These are phyloP conservation scores for Amiota minor DNA, from an alignment of 2,888 invertebrate genomes.

Conservation along the genomic window DNA sequence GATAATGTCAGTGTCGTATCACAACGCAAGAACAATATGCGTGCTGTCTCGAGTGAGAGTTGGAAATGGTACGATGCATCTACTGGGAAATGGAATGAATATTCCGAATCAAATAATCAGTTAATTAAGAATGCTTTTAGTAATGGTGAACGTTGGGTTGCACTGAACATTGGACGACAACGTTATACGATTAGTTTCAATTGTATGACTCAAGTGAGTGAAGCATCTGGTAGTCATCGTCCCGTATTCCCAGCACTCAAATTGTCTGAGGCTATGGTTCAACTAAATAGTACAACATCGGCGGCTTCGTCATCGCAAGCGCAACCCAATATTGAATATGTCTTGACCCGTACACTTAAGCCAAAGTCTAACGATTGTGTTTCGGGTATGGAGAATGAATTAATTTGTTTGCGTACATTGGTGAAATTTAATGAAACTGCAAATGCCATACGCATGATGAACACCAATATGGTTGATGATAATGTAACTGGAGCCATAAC, in stretches of 20 bases:
- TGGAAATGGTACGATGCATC: slow-evolving; percentile 91
- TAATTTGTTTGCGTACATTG: slow-evolving; percentile 52
- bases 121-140: slow-evolving; percentile 86
- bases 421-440: slow-evolving; percentile 48
- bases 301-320: not conserved
- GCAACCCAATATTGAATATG: slow-evolving; percentile 43
- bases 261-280: slow-evolving; percentile 60
- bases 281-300: slow-evolving; percentile 44
- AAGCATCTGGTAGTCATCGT: slow-evolving; percentile 86
- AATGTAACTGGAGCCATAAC: not conserved
- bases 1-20: slow-evolving; percentile 83
- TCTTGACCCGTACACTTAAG: slow-evolving; percentile 53
- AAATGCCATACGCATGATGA: slow-evolving; percentile 5
- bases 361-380: slow-evolving; percentile 37
- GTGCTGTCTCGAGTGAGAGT: slow-evolving; percentile 76
- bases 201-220: slow-evolving; percentile 87
- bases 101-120: slow-evolving; percentile 82
- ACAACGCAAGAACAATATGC: slow-evolving; percentile 79
- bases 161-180: slow-evolving; percentile 83
- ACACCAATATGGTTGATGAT: not conserved
- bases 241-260: slow-evolving; percentile 82
- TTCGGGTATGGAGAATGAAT: slow-evolving; percentile 51
- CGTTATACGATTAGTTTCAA: slow-evolving; percentile 85
- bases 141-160: slow-evolving; percentile 80
- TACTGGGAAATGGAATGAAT: slow-evolving; percentile 86